phyloP scores from a whole-genome alignment of 2,113 vertebrate genomes.

The Chinchilla lanigera region DNA sequence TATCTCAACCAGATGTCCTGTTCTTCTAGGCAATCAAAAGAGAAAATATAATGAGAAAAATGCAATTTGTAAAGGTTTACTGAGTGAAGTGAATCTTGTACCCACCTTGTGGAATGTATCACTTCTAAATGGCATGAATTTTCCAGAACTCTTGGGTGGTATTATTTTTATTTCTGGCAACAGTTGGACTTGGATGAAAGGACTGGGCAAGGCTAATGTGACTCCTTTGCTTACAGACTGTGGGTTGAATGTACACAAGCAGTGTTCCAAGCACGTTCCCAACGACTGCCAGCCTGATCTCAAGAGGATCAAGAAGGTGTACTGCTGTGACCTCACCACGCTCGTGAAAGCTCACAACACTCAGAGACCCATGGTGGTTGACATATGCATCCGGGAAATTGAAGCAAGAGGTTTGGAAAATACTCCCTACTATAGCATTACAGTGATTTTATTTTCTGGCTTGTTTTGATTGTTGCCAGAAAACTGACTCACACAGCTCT shows the following conservation, averaged over 20 bases:
- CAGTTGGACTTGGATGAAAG: not conserved
- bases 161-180: slow-evolving; percentile 59
- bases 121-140: not conserved
- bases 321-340: slow-evolving; percentile 98
- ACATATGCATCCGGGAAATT: slow-evolving; percentile 98
- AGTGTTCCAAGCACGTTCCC: slow-evolving; percentile 97
- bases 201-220: not conserved
- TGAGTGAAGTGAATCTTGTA: not conserved
- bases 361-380: slow-evolving; percentile 96
- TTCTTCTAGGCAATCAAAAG: not conserved
- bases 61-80: not conserved
- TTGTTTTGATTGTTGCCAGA: not conserved
- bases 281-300: slow-evolving; percentile 98
- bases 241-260: slow-evolving; percentile 98
- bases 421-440: not conserved
- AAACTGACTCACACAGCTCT: not conserved
- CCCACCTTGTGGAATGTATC: not conserved
- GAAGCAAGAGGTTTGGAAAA: slow-evolving; percentile 94
- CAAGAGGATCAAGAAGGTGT: slow-evolving; percentile 97
- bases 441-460: not conserved
- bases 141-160: slow-evolving; percentile 15
- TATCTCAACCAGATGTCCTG: not conserved
- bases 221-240: slow-evolving; percentile 91
- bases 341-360: slow-evolving; percentile 98
- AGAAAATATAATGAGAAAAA: not conserved